phyloP scores from a whole-genome alignment of 2,888 invertebrate genomes.

The Ditula angustiorana region DNA sequence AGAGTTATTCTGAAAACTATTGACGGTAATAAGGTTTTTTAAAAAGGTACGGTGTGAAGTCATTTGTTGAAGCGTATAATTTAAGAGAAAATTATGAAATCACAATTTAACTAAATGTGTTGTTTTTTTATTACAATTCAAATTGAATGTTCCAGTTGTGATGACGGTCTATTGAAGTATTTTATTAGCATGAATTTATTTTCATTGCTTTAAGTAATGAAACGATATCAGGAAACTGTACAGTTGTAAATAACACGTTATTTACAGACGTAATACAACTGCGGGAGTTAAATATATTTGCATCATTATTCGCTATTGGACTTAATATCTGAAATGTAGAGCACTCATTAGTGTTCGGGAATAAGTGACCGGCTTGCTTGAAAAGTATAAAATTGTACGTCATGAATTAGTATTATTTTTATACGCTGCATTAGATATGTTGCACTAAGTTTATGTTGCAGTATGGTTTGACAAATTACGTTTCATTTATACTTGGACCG shows the following conservation, averaged over 20 bases:
- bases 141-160: background rate
- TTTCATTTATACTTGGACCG: slow-evolving; percentile 62
- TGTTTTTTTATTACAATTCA: too few species aligned
- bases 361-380: background rate
- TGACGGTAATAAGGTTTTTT: too few species aligned
- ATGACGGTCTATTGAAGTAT: background rate
- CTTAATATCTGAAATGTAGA: slow-evolving; percentile 10
- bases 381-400: background rate
- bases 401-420: too few species aligned
- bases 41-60: too few species aligned
- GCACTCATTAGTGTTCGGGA: background rate
- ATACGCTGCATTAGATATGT: too few species aligned
- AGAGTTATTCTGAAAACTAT: too few species aligned
- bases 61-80: too few species aligned
- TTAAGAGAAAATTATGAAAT: too few species aligned
- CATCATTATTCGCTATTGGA: slow-evolving; percentile 15
- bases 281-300: slow-evolving; percentile 10
- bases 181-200: background rate
- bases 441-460: too few species aligned
- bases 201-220: background rate
- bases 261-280: slow-evolving; percentile 22
- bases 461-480: background rate
- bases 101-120: too few species aligned
- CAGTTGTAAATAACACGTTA: slow-evolving; percentile 1
- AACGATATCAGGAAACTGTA: background rate